A percentile compares a stretch with the other conserved stretches of the same genome.
Conservation (phyloP, 2,113 vertebrate species). For the Phocoena sinus region DNA sequence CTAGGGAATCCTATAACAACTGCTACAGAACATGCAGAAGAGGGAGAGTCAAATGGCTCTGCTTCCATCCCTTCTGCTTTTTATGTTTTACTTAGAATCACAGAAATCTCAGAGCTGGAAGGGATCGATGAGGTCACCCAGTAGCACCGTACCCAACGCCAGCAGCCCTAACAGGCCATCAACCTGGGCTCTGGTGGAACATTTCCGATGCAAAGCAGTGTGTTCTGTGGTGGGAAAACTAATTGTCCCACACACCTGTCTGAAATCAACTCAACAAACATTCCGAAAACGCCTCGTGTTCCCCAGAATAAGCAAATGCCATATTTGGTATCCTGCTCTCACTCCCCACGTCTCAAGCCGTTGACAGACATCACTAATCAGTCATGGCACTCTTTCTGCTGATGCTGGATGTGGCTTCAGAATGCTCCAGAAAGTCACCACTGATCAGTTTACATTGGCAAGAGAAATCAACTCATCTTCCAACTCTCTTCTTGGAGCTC, state of each 20-base stretch:
- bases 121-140: neutral
- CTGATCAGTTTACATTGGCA: conserved; percentile 58
- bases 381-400: conserved; percentile 57
- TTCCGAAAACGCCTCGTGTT: neutral
- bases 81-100: neutral
- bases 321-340: neutral
- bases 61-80: neutral
- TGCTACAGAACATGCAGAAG: neutral
- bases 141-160: neutral
- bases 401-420: conserved; percentile 66
- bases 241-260: neutral
- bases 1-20: neutral
- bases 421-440: conserved; percentile 55
- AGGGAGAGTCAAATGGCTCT: neutral
- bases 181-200: neutral
- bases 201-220: neutral
- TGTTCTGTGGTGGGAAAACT: neutral
- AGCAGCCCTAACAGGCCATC: neutral
- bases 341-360: neutral
- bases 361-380: conserved; percentile 45
- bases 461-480: conserved; percentile 53
- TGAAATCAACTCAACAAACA: conserved; percentile 13
- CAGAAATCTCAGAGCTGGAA: neutral
- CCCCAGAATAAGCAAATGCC: neutral
- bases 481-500: conserved; percentile 52